Conservation (phyloP, 2,113 vertebrate species). For the Pardalotus punctatus region DNA sequence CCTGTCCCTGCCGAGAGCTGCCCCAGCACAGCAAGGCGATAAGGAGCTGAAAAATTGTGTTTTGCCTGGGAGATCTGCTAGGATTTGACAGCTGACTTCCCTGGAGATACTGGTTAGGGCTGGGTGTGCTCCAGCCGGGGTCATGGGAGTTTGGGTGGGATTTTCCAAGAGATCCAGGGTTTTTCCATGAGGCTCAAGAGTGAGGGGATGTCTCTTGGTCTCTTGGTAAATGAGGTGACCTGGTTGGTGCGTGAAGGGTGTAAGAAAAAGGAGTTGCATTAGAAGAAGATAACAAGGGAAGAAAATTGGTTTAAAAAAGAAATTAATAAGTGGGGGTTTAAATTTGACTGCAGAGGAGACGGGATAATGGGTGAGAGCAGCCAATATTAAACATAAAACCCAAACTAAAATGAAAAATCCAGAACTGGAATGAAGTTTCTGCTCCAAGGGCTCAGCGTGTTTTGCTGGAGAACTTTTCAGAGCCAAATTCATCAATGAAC, state of each 20-base stretch:
- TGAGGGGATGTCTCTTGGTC: not conserved
- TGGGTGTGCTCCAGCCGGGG: not conserved
- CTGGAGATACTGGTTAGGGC: not conserved
- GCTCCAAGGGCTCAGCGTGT: rapidly evolving
- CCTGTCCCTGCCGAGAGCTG: conserved; percentile 1
- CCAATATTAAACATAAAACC: not conserved
- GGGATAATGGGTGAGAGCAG: not conserved
- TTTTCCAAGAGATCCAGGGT: not conserved
- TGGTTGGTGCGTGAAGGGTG: not conserved
- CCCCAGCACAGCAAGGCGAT: not conserved
- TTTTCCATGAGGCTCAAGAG: not conserved
- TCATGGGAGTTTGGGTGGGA: rapidly evolving
- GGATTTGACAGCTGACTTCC: conserved; percentile 44
- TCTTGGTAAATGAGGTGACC: not conserved
- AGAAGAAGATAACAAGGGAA: not conserved
- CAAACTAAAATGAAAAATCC: not conserved
- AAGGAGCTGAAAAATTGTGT: conserved; percentile 34
- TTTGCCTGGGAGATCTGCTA: conserved; percentile 32
- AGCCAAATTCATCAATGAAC: not conserved
- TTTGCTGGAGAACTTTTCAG: not conserved
- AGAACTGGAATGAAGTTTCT: not conserved
- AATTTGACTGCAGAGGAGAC: not conserved
- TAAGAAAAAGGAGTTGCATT: not conserved
- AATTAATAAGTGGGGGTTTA: rapidly evolving
- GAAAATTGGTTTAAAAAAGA: not conserved